phyloP scores from a whole-genome alignment of 2,888 invertebrate species.

The Agonopterix alstromeriana region DNA sequence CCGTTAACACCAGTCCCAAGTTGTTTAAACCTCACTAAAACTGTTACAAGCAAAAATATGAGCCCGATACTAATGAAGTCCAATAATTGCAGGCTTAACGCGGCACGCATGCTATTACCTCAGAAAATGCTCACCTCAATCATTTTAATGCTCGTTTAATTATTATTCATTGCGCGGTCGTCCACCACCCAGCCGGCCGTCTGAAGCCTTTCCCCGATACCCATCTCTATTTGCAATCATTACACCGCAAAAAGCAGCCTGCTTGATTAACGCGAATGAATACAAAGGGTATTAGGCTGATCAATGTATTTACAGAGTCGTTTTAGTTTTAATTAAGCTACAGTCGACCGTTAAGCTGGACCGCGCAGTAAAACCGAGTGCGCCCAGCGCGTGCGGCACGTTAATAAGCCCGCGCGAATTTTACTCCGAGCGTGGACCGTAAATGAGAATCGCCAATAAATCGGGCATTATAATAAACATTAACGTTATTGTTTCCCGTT shows the following conservation, averaged over 20 bases:
- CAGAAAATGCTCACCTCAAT: slow-evolving; percentile 45
- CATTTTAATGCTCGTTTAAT: slow-evolving; percentile 54
- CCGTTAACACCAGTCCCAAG: slow-evolving; percentile 28
- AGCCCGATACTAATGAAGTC: slow-evolving; percentile 47
- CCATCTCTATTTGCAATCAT: slow-evolving; percentile 33
- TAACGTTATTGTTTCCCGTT: slow-evolving; percentile 68
- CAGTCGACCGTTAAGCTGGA: slow-evolving; percentile 48
- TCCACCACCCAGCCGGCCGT: slow-evolving; percentile 19
- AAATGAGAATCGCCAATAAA: slow-evolving; percentile 71
- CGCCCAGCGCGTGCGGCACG: slow-evolving; percentile 40
- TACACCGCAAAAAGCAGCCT: slow-evolving; percentile 33
- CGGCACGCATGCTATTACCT: slow-evolving; percentile 47
- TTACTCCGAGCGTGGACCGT: slow-evolving; percentile 47
- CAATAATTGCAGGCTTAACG: slow-evolving; percentile 54
- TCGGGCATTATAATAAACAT: slow-evolving; percentile 72
- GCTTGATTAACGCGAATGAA: slow-evolving; percentile 36
- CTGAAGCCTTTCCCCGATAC: slow-evolving; percentile 31
- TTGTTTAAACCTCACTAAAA: slow-evolving; percentile 32
- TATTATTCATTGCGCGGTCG: slow-evolving; percentile 46
- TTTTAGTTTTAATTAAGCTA: slow-evolving; percentile 71
- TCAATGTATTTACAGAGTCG: slow-evolving; percentile 55
- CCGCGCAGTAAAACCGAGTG: slow-evolving; percentile 53
- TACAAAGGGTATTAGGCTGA: slow-evolving; percentile 42
- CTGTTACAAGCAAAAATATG: slow-evolving; percentile 41
- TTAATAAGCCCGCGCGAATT: slow-evolving; percentile 57